Evolutionary conservation across 2,888 invertebrate species (phyloP).

Genomic region (Drosophila picticornis): DNA sequence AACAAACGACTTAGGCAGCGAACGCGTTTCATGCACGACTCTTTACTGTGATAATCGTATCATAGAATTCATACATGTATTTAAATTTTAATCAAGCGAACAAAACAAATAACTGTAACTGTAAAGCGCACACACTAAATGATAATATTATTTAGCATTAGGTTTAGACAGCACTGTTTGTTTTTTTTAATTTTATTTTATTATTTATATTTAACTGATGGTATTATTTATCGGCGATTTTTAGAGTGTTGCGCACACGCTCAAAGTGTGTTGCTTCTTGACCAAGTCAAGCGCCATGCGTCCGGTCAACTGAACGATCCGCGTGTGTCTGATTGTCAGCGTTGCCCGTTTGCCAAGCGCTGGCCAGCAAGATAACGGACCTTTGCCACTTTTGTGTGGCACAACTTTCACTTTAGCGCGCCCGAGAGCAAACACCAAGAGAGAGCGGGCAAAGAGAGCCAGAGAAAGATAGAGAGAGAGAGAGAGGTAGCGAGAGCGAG

Average conservation of each 20-base stretch:
- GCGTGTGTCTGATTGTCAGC: constrained; percentile 77
- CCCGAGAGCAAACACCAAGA: constrained; percentile 15
- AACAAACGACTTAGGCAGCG: constrained; percentile 73
- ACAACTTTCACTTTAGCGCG: constrained; percentile 84
- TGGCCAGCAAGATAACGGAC: constrained; percentile 83
- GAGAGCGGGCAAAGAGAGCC: constrained; percentile 10
- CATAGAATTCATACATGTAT: constrained; percentile 1
- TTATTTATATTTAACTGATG: constrained; percentile 1
- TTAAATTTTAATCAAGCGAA: constrained; percentile 18
- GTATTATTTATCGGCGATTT: constrained; percentile 42
- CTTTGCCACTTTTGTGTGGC: constrained; percentile 79
- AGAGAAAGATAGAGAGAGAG: neutral
- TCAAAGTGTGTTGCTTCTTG: constrained; percentile 37
- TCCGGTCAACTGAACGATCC: constrained; percentile 83
- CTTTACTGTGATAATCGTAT: constrained; percentile 24
- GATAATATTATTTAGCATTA: constrained; percentile 3
- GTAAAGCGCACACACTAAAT: constrained; percentile 38
- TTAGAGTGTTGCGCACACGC: constrained; percentile 41
- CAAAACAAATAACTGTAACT: constrained; percentile 35
- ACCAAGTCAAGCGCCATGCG: constrained; percentile 66
- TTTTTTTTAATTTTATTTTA: constrained; percentile 14
- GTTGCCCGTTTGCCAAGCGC: constrained; percentile 61
- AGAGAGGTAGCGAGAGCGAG: constrained; percentile 5
- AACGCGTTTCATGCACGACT: constrained; percentile 66
- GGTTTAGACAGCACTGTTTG: constrained; percentile 22